Evolutionary conservation across 2,113 vertebrate species (phyloP).

Genomic region (Camarhynchus parvulus): DNA sequence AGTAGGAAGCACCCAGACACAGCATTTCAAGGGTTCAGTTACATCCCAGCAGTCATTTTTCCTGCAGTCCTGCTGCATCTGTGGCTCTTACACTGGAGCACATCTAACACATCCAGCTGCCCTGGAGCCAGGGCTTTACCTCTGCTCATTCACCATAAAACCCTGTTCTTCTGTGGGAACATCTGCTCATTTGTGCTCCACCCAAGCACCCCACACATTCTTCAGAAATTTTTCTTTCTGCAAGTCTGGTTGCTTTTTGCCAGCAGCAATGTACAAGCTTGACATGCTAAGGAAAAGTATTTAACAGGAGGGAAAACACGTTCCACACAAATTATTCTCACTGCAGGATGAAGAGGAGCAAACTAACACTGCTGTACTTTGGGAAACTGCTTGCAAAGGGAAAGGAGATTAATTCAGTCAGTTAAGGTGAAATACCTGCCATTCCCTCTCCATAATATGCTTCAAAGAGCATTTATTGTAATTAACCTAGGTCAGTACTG

Average conservation of each 20-base stretch:
- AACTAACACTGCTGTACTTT: background rate
- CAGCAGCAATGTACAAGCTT: constrained; percentile 44
- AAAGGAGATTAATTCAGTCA: background rate
- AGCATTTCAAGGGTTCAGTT: background rate
- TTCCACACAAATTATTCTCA: constrained; percentile 3
- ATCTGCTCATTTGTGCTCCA: constrained; percentile 55
- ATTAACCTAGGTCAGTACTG: background rate
- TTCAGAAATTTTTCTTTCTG: constrained; percentile 62
- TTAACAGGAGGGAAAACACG: background rate
- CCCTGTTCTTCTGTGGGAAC: constrained; percentile 65
- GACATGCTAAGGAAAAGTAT: constrained; percentile 13
- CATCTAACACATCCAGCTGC: constrained; percentile 23
- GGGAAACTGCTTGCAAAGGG: background rate
- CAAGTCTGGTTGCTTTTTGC: constrained; percentile 51
- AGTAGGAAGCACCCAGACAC: fast-evolving
- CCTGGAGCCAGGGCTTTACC: constrained; percentile 71
- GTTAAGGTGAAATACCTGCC: background rate
- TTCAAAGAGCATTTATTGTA: background rate
- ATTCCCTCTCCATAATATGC: background rate
- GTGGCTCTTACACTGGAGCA: background rate
- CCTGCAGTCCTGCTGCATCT: background rate
- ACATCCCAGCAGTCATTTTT: constrained; percentile 5
- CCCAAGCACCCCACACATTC: constrained; percentile 64
- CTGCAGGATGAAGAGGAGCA: background rate
- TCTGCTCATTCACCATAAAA: constrained; percentile 33